phyloP scores from a whole-genome alignment of 1,140 invertebrate species.

The Cherax destructor region DNA sequence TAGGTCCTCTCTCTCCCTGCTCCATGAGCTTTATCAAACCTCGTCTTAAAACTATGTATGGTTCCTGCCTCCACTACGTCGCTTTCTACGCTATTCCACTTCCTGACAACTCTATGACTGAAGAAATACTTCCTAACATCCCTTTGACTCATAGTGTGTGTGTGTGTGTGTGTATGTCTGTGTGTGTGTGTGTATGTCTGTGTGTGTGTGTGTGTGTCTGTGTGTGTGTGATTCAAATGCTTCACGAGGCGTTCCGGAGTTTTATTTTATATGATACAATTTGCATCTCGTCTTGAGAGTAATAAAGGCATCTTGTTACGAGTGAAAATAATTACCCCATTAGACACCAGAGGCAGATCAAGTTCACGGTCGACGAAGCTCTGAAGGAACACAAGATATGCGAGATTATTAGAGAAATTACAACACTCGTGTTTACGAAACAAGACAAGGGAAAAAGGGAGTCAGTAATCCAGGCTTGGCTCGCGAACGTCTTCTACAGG shows the following conservation, averaged over 20 bases:
- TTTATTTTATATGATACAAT: neutral
- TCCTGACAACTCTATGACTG: too few species aligned
- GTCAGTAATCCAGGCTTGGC: neutral
- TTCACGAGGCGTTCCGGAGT: neutral
- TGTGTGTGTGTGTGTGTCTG: neutral
- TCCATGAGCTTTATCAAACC: too few species aligned
- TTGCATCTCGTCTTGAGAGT: neutral
- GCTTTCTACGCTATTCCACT: too few species aligned
- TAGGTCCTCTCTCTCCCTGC: too few species aligned
- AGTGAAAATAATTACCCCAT: neutral
- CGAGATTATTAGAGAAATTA: neutral
- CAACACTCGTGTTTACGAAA: neutral
- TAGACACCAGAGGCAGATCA: neutral
- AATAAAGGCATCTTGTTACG: neutral
- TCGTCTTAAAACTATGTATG: too few species aligned
- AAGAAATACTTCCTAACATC: too few species aligned
- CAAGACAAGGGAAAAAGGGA: neutral
- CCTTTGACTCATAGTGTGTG: too few species aligned
- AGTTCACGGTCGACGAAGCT: neutral
- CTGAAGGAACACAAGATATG: neutral
- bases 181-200: too few species aligned
- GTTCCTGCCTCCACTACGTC: too few species aligned
- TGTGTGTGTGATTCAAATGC: conserved; percentile 2
- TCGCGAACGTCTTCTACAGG: neutral
- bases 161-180: too few species aligned